A percentile compares a stretch with the other conserved stretches of the same genome.
Evolutionary conservation across 2,888 invertebrate species (phyloP).

Genomic region (Mesoligia furuncula): DNA sequence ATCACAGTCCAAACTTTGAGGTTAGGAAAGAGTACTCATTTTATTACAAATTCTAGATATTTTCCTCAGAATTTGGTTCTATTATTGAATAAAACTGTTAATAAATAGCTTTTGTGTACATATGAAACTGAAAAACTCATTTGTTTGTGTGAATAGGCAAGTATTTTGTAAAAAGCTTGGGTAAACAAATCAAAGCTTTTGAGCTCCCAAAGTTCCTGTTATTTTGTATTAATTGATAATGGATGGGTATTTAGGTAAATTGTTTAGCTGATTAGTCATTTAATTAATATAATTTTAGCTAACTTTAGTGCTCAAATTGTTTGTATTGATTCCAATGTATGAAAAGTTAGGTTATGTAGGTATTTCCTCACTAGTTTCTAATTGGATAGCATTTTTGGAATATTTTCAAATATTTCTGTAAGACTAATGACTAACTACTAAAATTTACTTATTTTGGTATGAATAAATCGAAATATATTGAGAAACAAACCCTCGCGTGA

Average conservation of each 20-base stretch:
- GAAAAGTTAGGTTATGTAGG: slow-evolving; percentile 51
- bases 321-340: slow-evolving; percentile 12
- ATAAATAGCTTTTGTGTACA: not conserved
- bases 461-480: slow-evolving; percentile 49
- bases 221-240: not conserved
- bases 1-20: slow-evolving; percentile 17
- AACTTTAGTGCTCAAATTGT: not conserved
- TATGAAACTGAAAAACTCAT: not conserved
- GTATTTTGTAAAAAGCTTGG: not conserved
- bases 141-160: not conserved
- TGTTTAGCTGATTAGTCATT: not conserved
- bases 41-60: not conserved
- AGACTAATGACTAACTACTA: slow-evolving; percentile 8
- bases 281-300: not conserved
- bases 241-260: not conserved
- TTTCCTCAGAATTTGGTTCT: not conserved
- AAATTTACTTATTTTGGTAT: slow-evolving; percentile 9
- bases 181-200: slow-evolving; percentile 23
- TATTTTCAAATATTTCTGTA: not conserved
- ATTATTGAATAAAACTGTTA: not conserved
- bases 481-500: slow-evolving; percentile 71
- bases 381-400: slow-evolving; percentile 39
- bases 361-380: slow-evolving; percentile 40
- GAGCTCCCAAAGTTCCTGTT: not conserved
- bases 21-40: slow-evolving; percentile 24